These are phyloP conservation scores for Paedocypris sp. DNA, from an alignment of 2,113 vertebrate genomes.

Conservation along the genomic window DNA sequence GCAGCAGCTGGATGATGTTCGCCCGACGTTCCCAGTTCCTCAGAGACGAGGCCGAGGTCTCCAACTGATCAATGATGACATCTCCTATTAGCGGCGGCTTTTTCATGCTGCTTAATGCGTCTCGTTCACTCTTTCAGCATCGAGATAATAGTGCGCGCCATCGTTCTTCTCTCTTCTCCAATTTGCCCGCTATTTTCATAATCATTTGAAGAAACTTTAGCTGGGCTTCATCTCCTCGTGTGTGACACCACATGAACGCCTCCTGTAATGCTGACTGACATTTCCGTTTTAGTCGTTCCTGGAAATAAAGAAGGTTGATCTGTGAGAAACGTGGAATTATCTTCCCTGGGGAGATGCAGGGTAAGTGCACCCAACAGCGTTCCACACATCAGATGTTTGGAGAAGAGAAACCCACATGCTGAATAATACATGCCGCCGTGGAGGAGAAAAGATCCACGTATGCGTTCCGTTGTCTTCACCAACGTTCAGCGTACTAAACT, in stretches of 20 bases:
- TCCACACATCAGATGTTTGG: background rate
- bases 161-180: conserved; percentile 36
- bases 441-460: too few relatives aligned
- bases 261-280: conserved; percentile 59
- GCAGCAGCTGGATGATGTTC: conserved; percentile 17
- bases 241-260: conserved; percentile 50
- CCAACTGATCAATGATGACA: conserved; percentile 51
- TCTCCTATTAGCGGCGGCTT: conserved; percentile 53
- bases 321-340: conserved; percentile 38
- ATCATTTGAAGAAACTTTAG: conserved; percentile 48
- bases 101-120: conserved; percentile 54
- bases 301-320: conserved; percentile 31
- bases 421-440: conserved; percentile 2
- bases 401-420: background rate
- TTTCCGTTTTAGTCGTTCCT: conserved; percentile 42
- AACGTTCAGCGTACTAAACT: too few relatives aligned
- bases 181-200: conserved; percentile 55
- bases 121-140: conserved; percentile 47
- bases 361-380: background rate
- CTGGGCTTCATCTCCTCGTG: conserved; percentile 35
- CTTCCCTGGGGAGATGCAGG: conserved; percentile 1
- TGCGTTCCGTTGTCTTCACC: too few relatives aligned
- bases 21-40: background rate
- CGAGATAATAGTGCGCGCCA: conserved; percentile 44
- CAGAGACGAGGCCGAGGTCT: background rate